Evolutionary conservation across 1,140 invertebrate genomes (phyloP), one percentile per base, ranked within the genome.

Genomic region (Diabrotica virgifera): DNA sequence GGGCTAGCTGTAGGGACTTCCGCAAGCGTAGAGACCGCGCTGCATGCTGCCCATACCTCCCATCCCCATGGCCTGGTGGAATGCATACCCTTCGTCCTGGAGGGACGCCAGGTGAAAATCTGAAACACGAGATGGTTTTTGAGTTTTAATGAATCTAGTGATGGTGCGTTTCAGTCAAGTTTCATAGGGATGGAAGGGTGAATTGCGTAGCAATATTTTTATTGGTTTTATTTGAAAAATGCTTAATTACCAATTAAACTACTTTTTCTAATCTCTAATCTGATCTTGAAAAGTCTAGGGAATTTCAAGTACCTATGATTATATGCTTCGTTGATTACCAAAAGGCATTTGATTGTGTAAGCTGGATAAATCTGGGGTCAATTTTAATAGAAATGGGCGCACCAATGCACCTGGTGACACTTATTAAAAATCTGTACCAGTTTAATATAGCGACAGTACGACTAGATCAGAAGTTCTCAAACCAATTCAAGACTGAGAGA

Each of bases 11-110:
- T 81, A 81, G 14, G 80, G 80, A 70, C 78, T 79, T 46, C 80
- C 80, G 71, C 79, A 81, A 35, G 80, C 80, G 70, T 81, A 81
- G 54, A 81, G 74, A 68, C 80, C 79, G 64, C 80, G 77, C 66
- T 81, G 80, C 79, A 81, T 81, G 66, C 78, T 77, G 54, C 78
- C 78, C 75, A 79, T 78, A 63, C 77, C 77, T 52, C 79, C 79
- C 80, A 81, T 80, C 70, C 79, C 79, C 79, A 80, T 80, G 58
- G 79, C 78, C 74, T 79, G 79, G 66, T 81, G 80, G 77, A 80
- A 81, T 72, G 80, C 79, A 71, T 79, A 80, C 58, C 79, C 80
- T 75, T 81, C 80, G 72, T 81, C 80, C 72, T 81, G 80, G 37
- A 81, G 78, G 54, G 80, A 81, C 56, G 79, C 80, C 77, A 81